Evolutionary conservation across 1,140 invertebrate species (phyloP).

Genomic region (Lucilia sericata): DNA sequence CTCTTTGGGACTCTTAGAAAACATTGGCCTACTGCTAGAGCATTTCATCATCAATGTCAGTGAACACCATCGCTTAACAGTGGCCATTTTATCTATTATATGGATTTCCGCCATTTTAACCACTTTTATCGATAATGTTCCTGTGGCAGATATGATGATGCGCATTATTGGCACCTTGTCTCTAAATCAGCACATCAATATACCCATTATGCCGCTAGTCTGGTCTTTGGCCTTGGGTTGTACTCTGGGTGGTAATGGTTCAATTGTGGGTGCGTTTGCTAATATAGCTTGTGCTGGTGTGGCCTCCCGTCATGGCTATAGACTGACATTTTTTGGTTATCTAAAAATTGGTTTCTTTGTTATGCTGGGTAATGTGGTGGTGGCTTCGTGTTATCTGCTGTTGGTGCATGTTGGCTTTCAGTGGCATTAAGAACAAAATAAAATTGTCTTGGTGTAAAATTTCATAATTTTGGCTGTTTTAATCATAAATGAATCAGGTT

Average conservation of each 20-base stretch:
- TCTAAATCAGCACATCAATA: slow-evolving; percentile 70
- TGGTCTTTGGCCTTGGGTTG: slow-evolving; percentile 80
- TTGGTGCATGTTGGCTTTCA: slow-evolving; percentile 14
- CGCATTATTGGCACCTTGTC: slow-evolving; percentile 74
- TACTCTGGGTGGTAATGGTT: slow-evolving; percentile 80
- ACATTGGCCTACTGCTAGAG: neutral
- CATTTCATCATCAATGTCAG: neutral
- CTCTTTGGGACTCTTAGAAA: slow-evolving; percentile 33
- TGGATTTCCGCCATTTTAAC: slow-evolving; percentile 79
- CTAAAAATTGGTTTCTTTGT: slow-evolving; percentile 70
- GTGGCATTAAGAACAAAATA: slow-evolving; percentile 32
- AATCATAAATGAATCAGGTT: no score
- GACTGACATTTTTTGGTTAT: slow-evolving; percentile 79
- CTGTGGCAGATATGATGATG: slow-evolving; percentile 82
- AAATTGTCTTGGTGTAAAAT: neutral
- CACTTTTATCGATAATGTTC: slow-evolving; percentile 82
- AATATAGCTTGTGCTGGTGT: slow-evolving; percentile 83
- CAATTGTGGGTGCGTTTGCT: slow-evolving; percentile 80
- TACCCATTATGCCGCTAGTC: slow-evolving; percentile 75
- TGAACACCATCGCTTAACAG: slow-evolving; percentile 71
- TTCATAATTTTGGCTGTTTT: no score
- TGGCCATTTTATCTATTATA: slow-evolving; percentile 76
- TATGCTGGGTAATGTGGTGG: slow-evolving; percentile 42
- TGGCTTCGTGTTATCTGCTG: slow-evolving; percentile 37
- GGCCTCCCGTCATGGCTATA: slow-evolving; percentile 82